Percentiles rank a stretch among this genome's conserved stretches.
Evolutionary conservation across 2,113 vertebrate genomes (phyloP).

Genomic region (Anser cygnoides): DNA sequence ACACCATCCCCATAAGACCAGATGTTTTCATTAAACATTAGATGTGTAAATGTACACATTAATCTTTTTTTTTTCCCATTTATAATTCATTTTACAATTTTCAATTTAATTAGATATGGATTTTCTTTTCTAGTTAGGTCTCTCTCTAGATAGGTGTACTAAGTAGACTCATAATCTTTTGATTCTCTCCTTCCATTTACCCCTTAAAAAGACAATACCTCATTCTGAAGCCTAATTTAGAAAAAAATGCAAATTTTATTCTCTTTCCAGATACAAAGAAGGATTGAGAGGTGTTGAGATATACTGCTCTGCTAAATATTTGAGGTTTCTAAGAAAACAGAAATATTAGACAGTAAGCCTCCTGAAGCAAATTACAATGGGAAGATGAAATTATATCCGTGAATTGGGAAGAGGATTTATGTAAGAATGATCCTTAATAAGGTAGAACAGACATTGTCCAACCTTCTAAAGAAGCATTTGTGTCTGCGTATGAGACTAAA

Average conservation of each 20-base stretch:
- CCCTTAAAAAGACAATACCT: constrained; percentile 34
- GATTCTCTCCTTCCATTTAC: constrained; percentile 34
- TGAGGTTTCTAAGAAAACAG: not conserved
- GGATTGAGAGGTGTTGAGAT: not conserved
- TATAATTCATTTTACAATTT: constrained; percentile 43
- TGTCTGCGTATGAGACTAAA: not conserved
- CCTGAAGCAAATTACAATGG: not conserved
- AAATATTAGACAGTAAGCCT: not conserved
- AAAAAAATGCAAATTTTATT: not conserved
- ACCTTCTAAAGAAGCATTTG: not conserved
- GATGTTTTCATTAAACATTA: constrained; percentile 59
- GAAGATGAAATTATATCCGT: not conserved
- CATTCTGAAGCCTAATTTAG: constrained; percentile 42
- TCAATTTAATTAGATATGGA: constrained; percentile 64
- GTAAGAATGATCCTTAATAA: not conserved
- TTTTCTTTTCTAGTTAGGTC: constrained; percentile 58
- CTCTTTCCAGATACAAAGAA: not conserved
- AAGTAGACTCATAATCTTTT: constrained; percentile 50
- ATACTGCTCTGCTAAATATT: constrained; percentile 12
- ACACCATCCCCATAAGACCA: not conserved
- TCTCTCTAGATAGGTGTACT: constrained; percentile 22
- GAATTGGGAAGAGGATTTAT: constrained; percentile 25
- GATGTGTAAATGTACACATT: constrained; percentile 35
- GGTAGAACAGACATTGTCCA: not conserved
- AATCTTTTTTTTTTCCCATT: not conserved